These are phyloP conservation scores for Tenualosa thibaudeaui DNA, from an alignment of 2,797 vertebrate species.

Conservation along the genomic window DNA sequence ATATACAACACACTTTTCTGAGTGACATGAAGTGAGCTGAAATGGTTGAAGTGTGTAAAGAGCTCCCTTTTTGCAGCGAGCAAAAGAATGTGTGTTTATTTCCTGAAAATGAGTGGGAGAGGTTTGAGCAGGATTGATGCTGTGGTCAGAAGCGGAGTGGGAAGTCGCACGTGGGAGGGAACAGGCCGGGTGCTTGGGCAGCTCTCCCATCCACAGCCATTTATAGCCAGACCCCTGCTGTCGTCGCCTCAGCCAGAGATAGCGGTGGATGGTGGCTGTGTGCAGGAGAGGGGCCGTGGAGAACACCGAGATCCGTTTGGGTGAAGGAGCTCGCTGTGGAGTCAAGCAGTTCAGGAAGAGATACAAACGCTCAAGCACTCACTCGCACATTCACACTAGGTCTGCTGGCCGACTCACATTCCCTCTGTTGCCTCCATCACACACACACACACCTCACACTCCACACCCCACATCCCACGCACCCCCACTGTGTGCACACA, in stretches of 20 bases:
- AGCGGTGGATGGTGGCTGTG: not conserved
- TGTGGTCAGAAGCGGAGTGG: constrained; percentile 35
- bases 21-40: not conserved
- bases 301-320: not conserved
- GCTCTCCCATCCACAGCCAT: constrained; percentile 37
- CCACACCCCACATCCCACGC: not conserved
- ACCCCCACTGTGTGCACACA: not conserved
- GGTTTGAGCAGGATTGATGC: constrained; percentile 19
- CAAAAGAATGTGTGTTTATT: constrained; percentile 44
- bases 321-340: constrained; percentile 7
- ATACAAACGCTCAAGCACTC: not conserved
- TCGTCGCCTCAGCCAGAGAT: constrained; percentile 46
- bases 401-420: not conserved
- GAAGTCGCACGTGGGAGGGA: constrained; percentile 51
- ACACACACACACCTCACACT: not conserved
- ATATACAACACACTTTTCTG: not conserved
- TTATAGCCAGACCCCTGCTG: constrained; percentile 48
- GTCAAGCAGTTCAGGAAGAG: constrained; percentile 22
- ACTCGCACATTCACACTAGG: not conserved
- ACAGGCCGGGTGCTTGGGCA: constrained; percentile 18
- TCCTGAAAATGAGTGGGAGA: constrained; percentile 33
- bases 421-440: not conserved
- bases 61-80: constrained; percentile 28
- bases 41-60: constrained; percentile 13
- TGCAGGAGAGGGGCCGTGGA: not conserved